Conservation (phyloP, 2,797 vertebrate genomes). For the Sebastes itinus region DNA sequence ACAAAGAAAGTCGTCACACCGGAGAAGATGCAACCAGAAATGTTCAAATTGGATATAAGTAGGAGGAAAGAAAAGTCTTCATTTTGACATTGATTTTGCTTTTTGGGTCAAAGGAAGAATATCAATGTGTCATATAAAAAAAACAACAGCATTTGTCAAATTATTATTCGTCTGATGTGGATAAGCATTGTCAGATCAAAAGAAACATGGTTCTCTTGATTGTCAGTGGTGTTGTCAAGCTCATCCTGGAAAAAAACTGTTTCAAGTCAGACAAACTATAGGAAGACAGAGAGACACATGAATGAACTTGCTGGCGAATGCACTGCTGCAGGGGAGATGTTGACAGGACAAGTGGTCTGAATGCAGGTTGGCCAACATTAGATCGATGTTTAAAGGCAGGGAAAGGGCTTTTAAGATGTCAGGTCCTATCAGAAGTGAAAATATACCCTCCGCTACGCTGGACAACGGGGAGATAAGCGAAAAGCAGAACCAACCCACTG, state of each 20-base stretch:
- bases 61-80: background rate
- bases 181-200: background rate
- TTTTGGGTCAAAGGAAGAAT: background rate
- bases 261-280: background rate
- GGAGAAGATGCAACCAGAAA: background rate
- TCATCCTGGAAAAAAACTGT: background rate
- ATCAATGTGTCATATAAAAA: background rate
- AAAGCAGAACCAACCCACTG: background rate
- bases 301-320: slow-evolving; percentile 6
- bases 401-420: slow-evolving; percentile 63
- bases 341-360: slow-evolving; percentile 32
- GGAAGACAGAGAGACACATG: background rate
- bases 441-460: background rate
- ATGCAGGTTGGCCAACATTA: slow-evolving; percentile 40
- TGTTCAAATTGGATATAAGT: background rate
- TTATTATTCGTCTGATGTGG: background rate
- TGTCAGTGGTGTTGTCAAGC: background rate
- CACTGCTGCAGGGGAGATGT: slow-evolving; percentile 20
- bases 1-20: background rate
- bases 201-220: background rate
- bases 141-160: slow-evolving; percentile 3
- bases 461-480: background rate
- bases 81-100: background rate
- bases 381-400: slow-evolving; percentile 60
- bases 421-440: slow-evolving; percentile 37